phyloP scores from a whole-genome alignment of 2,888 invertebrate species.

The Harpagoxenus sublaevis region DNA sequence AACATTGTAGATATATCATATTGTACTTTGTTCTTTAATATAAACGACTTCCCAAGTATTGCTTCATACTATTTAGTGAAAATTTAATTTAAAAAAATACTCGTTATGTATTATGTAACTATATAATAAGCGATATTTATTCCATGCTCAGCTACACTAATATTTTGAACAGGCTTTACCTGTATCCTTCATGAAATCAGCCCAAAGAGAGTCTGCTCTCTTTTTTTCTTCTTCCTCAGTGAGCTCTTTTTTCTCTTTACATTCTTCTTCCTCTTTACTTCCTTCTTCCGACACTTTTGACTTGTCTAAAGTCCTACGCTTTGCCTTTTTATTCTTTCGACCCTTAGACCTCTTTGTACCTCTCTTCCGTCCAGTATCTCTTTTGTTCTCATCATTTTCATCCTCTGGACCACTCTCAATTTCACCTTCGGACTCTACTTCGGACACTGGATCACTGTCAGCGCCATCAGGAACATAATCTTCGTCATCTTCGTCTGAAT shows the following conservation, averaged over 20 bases:
- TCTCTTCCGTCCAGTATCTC: conserved; percentile 72
- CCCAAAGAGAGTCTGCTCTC: conserved; percentile 92
- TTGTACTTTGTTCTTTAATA: background rate
- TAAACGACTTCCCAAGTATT: background rate
- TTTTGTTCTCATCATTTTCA: conserved; percentile 84
- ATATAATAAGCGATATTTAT: background rate
- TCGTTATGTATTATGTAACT: background rate
- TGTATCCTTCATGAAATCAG: conserved; percentile 92
- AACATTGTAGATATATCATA: background rate
- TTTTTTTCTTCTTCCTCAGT: conserved; percentile 90
- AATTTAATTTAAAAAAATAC: background rate
- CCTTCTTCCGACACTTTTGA: conserved; percentile 60
- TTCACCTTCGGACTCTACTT: conserved; percentile 90
- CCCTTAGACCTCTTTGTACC: conserved; percentile 75
- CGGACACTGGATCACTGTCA: conserved; percentile 88
- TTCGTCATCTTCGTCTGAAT: conserved; percentile 92
- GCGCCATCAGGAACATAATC: conserved; percentile 91
- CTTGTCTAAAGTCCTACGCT: conserved; percentile 69
- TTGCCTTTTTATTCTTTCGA: conserved; percentile 75
- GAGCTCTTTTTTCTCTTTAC: conserved; percentile 76
- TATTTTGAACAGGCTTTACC: conserved; percentile 80
- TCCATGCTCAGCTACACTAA: background rate
- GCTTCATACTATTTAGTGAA: background rate
- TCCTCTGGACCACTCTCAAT: conserved; percentile 89
- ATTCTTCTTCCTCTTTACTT: conserved; percentile 77